Evolutionary conservation across 2,797 vertebrate genomes (phyloP), one percentile per base, ranked within the genome.

Genomic region (Amblyopsis hoosieri): DNA sequence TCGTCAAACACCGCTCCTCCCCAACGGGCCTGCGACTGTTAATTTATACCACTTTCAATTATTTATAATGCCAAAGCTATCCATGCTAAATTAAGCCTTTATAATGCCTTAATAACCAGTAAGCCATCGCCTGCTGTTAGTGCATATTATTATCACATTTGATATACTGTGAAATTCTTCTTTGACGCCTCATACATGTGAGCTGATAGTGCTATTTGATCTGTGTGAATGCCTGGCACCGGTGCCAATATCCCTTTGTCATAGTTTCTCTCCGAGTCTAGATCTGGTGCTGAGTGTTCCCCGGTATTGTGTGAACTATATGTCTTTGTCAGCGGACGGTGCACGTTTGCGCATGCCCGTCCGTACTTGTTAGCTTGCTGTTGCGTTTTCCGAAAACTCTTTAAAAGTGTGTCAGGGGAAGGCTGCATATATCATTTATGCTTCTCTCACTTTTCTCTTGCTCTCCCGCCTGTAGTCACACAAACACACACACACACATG

Each of bases 41-140:
- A 85, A 91, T 92, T 89, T 84, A 89, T 87, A 85, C 75, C 33
- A 79, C 54, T 81, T 85, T 91, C 63, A 87, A 91, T 90, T 85
- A 92, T 92, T 93, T 86, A 91, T 81, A 57, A 79, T 67, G 65
- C 72, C 76, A 81, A 87, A 66, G 67, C 71, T 80, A 78, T 86
- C 84, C 79, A 69, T 75, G 81, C 82, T 85, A 83, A 91, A 89
- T 91, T 79, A 91, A 79, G 72, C 72, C 66, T 66, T 82, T 62
- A 82, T 88, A 83, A 89, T 78, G 73, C 67, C 58, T 79, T 91
- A 91, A 92, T 82, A 86, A 62, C 67, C 50, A 57, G 74, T 62
- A 69, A 74, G 70, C n/a, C 74, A 29, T 64, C 68, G 33, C 66
- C 75, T 57, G 60, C 72, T 79, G 78, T 71, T 70, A 60, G 33